Conservation (phyloP, 1,140 invertebrate species). For the Cheumatopsyche charites region DNA sequence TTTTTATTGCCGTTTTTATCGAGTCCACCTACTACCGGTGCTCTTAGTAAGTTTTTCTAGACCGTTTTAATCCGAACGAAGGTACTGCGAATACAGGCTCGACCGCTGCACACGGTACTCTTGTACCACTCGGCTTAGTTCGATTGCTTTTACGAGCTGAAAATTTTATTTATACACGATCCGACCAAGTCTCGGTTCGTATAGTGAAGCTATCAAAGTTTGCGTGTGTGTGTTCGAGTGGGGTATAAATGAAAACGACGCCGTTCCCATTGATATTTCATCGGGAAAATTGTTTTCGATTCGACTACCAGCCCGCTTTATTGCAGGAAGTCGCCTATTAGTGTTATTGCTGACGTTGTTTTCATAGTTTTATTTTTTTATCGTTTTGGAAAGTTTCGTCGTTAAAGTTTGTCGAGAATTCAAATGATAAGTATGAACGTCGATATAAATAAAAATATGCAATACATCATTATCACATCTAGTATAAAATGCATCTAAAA, state of each 20-base stretch:
- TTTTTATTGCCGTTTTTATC: conserved; percentile 24
- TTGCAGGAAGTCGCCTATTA: too few relatives aligned
- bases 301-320: too few relatives aligned
- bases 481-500: too few relatives aligned
- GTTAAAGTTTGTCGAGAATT: too few relatives aligned
- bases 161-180: conserved; percentile 20
- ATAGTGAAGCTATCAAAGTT: neutral
- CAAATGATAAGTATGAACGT: too few relatives aligned
- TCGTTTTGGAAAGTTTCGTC: too few relatives aligned
- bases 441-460: too few relatives aligned
- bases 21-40: neutral
- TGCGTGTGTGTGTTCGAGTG: neutral
- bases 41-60: conserved; percentile 8
- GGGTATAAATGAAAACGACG: conserved; percentile 9
- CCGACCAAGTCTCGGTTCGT: neutral
- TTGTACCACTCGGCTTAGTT: neutral
- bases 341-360: too few relatives aligned
- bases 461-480: too few relatives aligned
- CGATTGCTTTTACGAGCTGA: conserved; percentile 24
- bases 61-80: conserved; percentile 15
- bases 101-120: too few relatives aligned
- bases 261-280: conserved; percentile 12
- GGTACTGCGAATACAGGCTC: neutral
- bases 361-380: too few relatives aligned
- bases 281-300: conserved; percentile 12